A percentile compares a stretch with the other conserved stretches of the same genome.
Conservation (phyloP, 2,797 vertebrate genomes). For the Acipenser transmontanus region DNA sequence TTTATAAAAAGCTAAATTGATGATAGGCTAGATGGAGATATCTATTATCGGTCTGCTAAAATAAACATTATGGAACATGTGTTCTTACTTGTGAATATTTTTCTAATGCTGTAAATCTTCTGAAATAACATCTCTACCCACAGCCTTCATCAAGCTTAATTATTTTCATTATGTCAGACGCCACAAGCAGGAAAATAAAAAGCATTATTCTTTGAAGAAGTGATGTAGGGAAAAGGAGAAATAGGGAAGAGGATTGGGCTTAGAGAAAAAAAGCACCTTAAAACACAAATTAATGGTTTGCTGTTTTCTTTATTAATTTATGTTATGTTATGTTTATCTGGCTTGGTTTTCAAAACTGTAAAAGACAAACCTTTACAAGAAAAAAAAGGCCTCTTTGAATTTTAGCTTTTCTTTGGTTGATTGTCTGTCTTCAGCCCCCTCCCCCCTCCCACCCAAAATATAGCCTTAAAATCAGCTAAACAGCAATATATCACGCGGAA, state of each 20-base stretch:
- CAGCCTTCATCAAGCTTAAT: slow-evolving; percentile 3
- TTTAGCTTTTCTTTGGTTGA: no score
- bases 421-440: no score
- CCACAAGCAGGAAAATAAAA: slow-evolving; percentile 11
- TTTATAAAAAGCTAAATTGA: no score
- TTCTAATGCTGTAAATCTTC: slow-evolving; percentile 7
- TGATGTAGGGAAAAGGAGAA: neutral
- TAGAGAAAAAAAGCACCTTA: neutral
- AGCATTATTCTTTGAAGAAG: slow-evolving; percentile 7
- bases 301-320: no score
- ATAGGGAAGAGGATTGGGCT: neutral
- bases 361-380: no score
- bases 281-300: no score
- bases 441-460: slow-evolving; percentile 11
- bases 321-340: no score
- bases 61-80: slow-evolving; percentile 4
- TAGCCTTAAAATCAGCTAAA: slow-evolving; percentile 17
- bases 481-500: slow-evolving; percentile 20
- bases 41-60: neutral
- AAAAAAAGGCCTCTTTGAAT: no score
- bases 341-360: no score
- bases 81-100: slow-evolving; percentile 11
- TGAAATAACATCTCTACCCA: slow-evolving; percentile 9
- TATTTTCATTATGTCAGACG: slow-evolving; percentile 8
- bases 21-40: no score